Evolutionary conservation across 1,140 invertebrate genomes (phyloP), one percentile per base, ranked within the genome.

Genomic region (Leptinotarsa undecemlineata): DNA sequence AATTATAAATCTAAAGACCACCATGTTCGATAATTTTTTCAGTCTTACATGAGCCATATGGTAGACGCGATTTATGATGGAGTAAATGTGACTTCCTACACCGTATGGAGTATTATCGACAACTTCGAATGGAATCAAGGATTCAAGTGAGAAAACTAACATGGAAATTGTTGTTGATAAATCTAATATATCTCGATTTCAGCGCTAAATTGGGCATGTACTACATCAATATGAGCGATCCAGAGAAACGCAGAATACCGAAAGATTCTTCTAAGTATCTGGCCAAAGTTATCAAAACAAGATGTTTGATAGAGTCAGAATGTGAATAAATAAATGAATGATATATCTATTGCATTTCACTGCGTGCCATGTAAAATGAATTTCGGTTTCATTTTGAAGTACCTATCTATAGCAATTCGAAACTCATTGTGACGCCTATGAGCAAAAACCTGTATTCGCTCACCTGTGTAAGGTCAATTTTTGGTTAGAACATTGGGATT

Each of bases 71-170:
- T 72, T 4, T 61, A 72, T 42, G 71, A 72, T 42, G 63, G 48
- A 21, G 33, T 64, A 8, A 64, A 66, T 17, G 61, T 72, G 23
- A 72, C 71, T 17, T 20, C 61, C 13, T 72, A 72, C 20, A 72
- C 71, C 42, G 13, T 72, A 8, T 72, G 71, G 71, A 72, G 71
- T 26, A 66, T 72, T 8, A 72, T 72, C 14, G 71, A 72, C 47
- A 72, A 72, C 20, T 66, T 72, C 15, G 71, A 72, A 64, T 72
- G 71, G 71, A 64, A 33, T 14, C 26, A 72, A 48, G 71, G 71
- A 14, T 72, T 48, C 48, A 72, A 47, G 71, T 72, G 62, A 64
- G 71, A 21, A 17, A 51, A 57, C n/a, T 57, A 19, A 33, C 4
- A 15, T 57, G 4, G 6, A 57, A 57, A 17, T 57, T 17, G 1